Evolutionary conservation across 2,888 invertebrate genomes (phyloP).

Genomic region (Neoascia interrupta): DNA sequence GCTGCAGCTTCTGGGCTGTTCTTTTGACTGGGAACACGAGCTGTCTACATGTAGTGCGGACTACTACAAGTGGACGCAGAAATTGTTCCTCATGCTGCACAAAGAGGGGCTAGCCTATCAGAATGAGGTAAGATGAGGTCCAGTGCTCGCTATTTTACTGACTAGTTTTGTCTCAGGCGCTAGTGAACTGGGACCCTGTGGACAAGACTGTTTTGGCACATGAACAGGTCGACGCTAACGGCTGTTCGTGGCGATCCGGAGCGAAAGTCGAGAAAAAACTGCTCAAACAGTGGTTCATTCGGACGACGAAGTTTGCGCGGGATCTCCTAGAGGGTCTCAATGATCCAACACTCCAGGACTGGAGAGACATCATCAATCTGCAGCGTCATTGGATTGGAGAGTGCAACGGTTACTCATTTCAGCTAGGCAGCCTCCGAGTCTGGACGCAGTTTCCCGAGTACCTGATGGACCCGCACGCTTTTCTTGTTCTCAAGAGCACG

Average conservation of each 20-base stretch:
- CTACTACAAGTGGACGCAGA: slow-evolving; percentile 98
- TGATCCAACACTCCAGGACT: slow-evolving; percentile 86
- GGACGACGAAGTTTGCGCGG: slow-evolving; percentile 91
- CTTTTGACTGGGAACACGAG: slow-evolving; percentile 97
- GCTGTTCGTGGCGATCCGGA: slow-evolving; percentile 97
- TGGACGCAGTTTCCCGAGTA: slow-evolving; percentile 90
- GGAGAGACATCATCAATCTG: slow-evolving; percentile 91
- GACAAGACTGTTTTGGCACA: slow-evolving; percentile 98
- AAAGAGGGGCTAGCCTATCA: slow-evolving; percentile 92
- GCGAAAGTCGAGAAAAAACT: slow-evolving; percentile 94
- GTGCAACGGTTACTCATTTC: slow-evolving; percentile 88
- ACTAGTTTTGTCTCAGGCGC: slow-evolving; percentile 81
- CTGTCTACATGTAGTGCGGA: slow-evolving; percentile 91
- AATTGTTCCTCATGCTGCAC: slow-evolving; percentile 92
- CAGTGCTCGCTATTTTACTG: slow-evolving; percentile 3
- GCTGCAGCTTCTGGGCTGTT: slow-evolving; percentile 86
- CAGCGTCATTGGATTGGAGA: slow-evolving; percentile 95
- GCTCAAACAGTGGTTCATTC: slow-evolving; percentile 96
- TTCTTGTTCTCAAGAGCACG: slow-evolving; percentile 83
- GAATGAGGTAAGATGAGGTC: slow-evolving; percentile 84
- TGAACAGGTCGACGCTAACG: slow-evolving; percentile 96
- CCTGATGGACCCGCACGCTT: slow-evolving; percentile 84
- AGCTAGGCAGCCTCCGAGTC: slow-evolving; percentile 81
- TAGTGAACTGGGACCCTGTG: slow-evolving; percentile 99
- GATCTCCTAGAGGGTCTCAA: slow-evolving; percentile 85